Base-by-base conservation (phyloP, 2,888 invertebrate genomes). In the Parapristionchus giblindavisi region DNA sequence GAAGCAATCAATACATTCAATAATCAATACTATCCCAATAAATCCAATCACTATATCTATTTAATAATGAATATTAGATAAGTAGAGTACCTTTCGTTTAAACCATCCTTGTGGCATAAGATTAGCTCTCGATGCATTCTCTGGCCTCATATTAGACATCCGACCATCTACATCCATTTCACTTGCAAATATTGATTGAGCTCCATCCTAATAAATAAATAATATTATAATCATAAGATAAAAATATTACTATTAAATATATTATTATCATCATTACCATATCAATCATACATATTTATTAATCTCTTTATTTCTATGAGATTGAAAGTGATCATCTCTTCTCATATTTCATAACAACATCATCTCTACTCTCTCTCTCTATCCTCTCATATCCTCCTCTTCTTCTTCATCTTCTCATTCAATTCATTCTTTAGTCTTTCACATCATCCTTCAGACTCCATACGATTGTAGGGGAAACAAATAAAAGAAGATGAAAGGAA, bases 1-100 rank as follows among this genome's bases (percentile, higher is more conserved):
- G 51, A 83, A n/a, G n/a, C n/a, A n/a, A n/a, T n/a, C n/a, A n/a
- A 79, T 65, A 40, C 24, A n/a, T 24, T n/a, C 17, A 40, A 29
- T n/a, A 36, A 54, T 34, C 34, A 21, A 56, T 17, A 48, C 14
- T 71, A 38, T n/a, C 43, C 61, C 38, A 61, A 61, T 17, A 3
- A 6, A 4, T 21, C 24, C n/a, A 29, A 5, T 54, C 1, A 14
- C 6, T 11, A 56, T 11, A 11, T 24, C 54, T 43, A 43, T 43
- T 43, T 43, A 29, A 8, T 14, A 24, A 24, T n/a, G 24, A 3
- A 29, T 29, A 56, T 56, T 32, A 56, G 56, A 14, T 11, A 54
- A 54, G n/a, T 29, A 54, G n/a, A 24, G 24, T 54, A 68, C 70
- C 70, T 40, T 71, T 24, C 40, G 29, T 40, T 56, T 54, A 56